These are phyloP conservation scores for Papilio helenus DNA, from an alignment of 1,140 invertebrate species.

Conservation along the genomic window DNA sequence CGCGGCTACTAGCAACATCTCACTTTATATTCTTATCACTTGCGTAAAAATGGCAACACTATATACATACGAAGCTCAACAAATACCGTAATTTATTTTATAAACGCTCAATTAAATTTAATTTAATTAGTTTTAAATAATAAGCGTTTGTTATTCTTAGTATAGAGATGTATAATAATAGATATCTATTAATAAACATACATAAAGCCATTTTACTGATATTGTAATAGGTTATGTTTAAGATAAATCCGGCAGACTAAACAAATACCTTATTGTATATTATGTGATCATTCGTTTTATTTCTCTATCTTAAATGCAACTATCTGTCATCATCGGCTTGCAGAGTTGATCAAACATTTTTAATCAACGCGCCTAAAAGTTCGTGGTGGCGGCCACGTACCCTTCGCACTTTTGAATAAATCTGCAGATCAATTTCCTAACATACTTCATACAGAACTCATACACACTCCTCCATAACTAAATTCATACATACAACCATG, in stretches of 20 bases:
- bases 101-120: not conserved
- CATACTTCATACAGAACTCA: constrained; percentile 33
- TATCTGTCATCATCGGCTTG: not conserved
- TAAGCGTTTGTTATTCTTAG: not conserved
- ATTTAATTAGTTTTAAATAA: not conserved
- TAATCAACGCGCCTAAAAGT: constrained; percentile 58
- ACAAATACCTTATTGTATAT: constrained; percentile 3
- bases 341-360: constrained; percentile 50
- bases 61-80: not conserved
- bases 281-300: constrained; percentile 10
- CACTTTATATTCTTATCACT: constrained; percentile 25
- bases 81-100: not conserved
- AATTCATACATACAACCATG: not conserved
- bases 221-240: constrained; percentile 20
- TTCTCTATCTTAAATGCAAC: not conserved
- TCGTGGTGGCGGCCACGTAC: constrained; percentile 76
- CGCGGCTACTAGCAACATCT: not conserved
- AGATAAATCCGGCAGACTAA: constrained; percentile 23
- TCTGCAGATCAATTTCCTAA: constrained; percentile 48
- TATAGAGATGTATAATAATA: not conserved
- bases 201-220: constrained; percentile 10
- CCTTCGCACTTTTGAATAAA: constrained; percentile 55
- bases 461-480: constrained; percentile 34
- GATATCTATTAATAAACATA: constrained; percentile 15
- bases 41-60: constrained; percentile 16